Percentiles rank a stretch among this genome's conserved stretches.
phyloP scores from a whole-genome alignment of 2,888 invertebrate genomes.

The Pemphredon lugubris region DNA sequence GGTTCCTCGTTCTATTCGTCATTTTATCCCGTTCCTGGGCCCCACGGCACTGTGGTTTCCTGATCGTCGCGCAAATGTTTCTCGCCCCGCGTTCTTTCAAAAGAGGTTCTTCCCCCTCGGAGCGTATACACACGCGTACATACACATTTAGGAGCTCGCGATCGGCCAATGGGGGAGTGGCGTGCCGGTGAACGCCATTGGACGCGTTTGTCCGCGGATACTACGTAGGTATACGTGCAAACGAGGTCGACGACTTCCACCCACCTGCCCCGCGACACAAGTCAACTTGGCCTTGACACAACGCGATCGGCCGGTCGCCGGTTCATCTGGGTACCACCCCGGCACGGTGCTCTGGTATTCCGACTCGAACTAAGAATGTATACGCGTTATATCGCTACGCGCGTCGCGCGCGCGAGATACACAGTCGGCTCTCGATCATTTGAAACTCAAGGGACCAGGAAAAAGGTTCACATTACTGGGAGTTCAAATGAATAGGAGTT shows the following conservation, averaged over 20 bases:
- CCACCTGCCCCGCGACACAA: constrained; percentile 49
- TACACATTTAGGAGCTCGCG: too few relatives aligned
- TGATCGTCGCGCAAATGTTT: constrained; percentile 46
- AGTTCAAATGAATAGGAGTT: too few relatives aligned
- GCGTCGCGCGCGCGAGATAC: too few relatives aligned
- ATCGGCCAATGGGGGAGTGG: constrained; percentile 21
- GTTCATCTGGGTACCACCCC: constrained; percentile 30
- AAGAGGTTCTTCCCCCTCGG: constrained; percentile 18
- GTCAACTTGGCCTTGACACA: constrained; percentile 55
- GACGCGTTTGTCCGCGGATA: constrained; percentile 14
- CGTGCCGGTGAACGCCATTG: constrained; percentile 6
- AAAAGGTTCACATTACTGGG: too few relatives aligned
- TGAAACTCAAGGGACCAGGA: too few relatives aligned
- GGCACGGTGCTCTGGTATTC: too few relatives aligned
- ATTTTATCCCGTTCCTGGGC: constrained; percentile 26
- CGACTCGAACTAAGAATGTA: too few relatives aligned
- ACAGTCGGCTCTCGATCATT: too few relatives aligned
- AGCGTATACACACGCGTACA: too few relatives aligned
- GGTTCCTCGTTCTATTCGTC: constrained; percentile 13
- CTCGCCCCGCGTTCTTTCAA: constrained; percentile 19
- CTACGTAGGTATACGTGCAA: too few relatives aligned
- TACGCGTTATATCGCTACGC: too few relatives aligned
- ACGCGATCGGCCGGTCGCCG: constrained; percentile 30
- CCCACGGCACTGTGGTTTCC: constrained; percentile 23
- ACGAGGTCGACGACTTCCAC: constrained; percentile 60